These are phyloP conservation scores for Athalia rosae DNA, from an alignment of 2,888 invertebrate species.

Conservation along the genomic window DNA sequence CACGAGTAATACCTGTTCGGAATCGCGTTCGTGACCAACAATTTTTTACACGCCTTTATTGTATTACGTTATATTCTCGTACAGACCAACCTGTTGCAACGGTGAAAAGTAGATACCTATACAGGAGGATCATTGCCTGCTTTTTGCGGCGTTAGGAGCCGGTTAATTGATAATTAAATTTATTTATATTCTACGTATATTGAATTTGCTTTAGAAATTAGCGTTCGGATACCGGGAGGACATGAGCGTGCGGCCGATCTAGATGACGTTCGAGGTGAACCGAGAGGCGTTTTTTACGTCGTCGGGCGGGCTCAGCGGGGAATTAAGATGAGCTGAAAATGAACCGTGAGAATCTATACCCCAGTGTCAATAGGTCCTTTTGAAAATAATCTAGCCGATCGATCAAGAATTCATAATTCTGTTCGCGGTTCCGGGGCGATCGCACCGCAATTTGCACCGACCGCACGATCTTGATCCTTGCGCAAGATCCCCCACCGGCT, in stretches of 20 bases:
- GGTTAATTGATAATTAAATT: not conserved
- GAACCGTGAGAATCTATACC: conserved; percentile 14
- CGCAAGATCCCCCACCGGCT: not conserved
- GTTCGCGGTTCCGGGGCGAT: conserved; percentile 3
- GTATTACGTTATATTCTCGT: not conserved
- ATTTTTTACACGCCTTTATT: not conserved
- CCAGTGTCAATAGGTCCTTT: conserved; percentile 20
- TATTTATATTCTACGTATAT: not conserved
- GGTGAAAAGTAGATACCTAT: too few relatives aligned
- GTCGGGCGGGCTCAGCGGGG: not conserved
- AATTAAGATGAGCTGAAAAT: not conserved
- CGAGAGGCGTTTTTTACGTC: not conserved
- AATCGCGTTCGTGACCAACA: conserved; percentile 16
- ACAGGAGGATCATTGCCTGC: not conserved
- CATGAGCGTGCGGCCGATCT: too few relatives aligned
- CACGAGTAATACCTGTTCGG: conserved; percentile 1
- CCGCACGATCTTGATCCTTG: conserved; percentile 32
- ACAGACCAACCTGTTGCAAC: not conserved
- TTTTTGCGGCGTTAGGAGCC: not conserved
- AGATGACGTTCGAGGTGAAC: too few relatives aligned
- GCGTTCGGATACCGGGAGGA: too few relatives aligned
- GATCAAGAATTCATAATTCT: conserved; percentile 8
- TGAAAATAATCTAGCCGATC: conserved; percentile 13
- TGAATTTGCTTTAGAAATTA: not conserved
- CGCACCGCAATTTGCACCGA: conserved; percentile 22